These are phyloP conservation scores for Pachyuromys duprasi DNA, from an alignment of 2,797 vertebrate species.

Conservation along the genomic window DNA sequence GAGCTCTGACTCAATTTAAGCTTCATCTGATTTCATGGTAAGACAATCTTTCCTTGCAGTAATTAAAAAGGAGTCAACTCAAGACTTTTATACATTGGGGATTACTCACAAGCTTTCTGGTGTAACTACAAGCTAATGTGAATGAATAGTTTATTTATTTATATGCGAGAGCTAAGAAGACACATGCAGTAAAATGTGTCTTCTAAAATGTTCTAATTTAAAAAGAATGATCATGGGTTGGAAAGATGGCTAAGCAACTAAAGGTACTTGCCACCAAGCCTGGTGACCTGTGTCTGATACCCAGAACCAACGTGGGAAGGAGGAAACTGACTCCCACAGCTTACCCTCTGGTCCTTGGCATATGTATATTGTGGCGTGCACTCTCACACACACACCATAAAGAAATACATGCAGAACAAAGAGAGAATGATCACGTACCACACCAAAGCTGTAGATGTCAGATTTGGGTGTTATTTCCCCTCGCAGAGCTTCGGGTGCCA, in stretches of 20 bases:
- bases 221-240: not conserved
- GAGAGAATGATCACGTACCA: conserved; percentile 88
- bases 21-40: not conserved
- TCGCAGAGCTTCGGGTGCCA: conserved; percentile 97
- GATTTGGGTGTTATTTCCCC: conserved; percentile 97
- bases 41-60: conserved; percentile 17
- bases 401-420: not conserved
- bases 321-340: not conserved
- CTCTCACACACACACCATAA: not conserved
- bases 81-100: not conserved
- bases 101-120: conserved; percentile 33
- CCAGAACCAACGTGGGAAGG: not conserved
- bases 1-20: not conserved
- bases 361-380: fast-evolving
- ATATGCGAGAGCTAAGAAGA: not conserved
- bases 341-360: not conserved
- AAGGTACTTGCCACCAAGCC: not conserved
- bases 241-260: not conserved
- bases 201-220: not conserved
- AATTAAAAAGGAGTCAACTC: conserved; percentile 26
- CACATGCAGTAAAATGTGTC: not conserved
- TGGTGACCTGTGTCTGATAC: not conserved
- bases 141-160: not conserved
- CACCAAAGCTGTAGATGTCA: conserved; percentile 97
- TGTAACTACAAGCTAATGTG: not conserved